Evolutionary conservation across 2,797 vertebrate genomes (phyloP).

Genomic region (Microchirus variegatus): DNA sequence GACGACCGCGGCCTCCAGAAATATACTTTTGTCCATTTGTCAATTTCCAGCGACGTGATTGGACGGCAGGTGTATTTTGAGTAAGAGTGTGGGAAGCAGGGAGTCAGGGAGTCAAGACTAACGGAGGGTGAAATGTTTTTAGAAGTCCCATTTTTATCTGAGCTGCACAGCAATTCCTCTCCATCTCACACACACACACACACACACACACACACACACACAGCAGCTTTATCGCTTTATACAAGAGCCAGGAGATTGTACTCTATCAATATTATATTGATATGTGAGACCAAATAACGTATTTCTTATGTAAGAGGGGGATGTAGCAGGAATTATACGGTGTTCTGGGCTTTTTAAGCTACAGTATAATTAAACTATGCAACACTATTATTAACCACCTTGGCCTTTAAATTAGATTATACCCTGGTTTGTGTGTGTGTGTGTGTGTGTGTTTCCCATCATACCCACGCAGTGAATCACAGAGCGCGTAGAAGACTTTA

Average conservation of each 20-base stretch:
- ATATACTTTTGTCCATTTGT: constrained; percentile 47
- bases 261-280: constrained; percentile 37
- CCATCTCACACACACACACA: no score
- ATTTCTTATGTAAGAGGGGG: constrained; percentile 28
- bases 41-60: constrained; percentile 54
- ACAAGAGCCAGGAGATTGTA: constrained; percentile 30
- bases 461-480: no score
- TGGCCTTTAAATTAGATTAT: no score
- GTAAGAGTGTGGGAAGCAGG: constrained; percentile 60
- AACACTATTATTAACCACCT: no score
- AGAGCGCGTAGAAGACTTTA: no score
- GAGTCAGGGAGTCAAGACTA: constrained; percentile 64
- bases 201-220: no score
- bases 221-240: constrained; percentile 21
- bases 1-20: constrained; percentile 14
- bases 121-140: constrained; percentile 65
- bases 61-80: constrained; percentile 57
- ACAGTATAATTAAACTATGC: neutral
- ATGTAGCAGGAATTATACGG: constrained; percentile 5
- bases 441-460: no score
- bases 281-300: constrained; percentile 35
- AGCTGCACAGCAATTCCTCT: constrained; percentile 45
- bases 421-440: no score
- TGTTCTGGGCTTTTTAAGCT: constrained; percentile 2
- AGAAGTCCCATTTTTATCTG: constrained; percentile 70